phyloP scores from a whole-genome alignment of 2,888 invertebrate species.

The Caenorhabditis sp. region DNA sequence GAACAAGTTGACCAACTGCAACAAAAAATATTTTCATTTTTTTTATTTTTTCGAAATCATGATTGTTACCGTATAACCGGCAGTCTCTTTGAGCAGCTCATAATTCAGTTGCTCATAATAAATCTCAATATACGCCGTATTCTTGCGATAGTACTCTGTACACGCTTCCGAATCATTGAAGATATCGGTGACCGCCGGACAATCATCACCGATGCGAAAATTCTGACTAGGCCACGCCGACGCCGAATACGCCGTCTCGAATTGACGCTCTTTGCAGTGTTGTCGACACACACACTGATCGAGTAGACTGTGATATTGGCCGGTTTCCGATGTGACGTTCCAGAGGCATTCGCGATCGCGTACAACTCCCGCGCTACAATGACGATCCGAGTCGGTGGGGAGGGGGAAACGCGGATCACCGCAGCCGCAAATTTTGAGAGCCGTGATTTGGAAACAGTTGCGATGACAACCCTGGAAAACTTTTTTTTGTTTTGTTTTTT shows the following conservation, averaged over 20 bases:
- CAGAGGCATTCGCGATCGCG: constrained; percentile 62
- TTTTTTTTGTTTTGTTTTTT: background rate
- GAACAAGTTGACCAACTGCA: constrained; percentile 69
- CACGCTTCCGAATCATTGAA: constrained; percentile 66
- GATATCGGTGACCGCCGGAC: constrained; percentile 62
- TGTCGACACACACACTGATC: constrained; percentile 58
- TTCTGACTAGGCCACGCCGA: constrained; percentile 70
- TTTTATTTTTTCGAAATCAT: constrained; percentile 4
- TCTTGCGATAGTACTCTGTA: constrained; percentile 66
- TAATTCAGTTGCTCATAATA: constrained; percentile 71
- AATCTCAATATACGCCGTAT: constrained; percentile 70
- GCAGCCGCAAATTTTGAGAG: constrained; percentile 67
- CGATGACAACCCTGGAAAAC: constrained; percentile 66
- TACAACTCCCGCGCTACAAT: constrained; percentile 61
- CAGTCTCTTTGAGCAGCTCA: constrained; percentile 69
- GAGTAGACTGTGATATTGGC: constrained; percentile 66
- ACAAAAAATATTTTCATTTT: constrained; percentile 43
- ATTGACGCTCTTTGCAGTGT: constrained; percentile 67
- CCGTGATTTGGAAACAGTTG: constrained; percentile 69
- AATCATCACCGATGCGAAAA: constrained; percentile 64
- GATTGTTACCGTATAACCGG: constrained; percentile 66
- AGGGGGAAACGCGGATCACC: constrained; percentile 70
- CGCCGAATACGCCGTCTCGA: constrained; percentile 70
- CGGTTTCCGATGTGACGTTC: constrained; percentile 60
- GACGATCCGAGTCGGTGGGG: constrained; percentile 53